phyloP scores from a whole-genome alignment of 2,888 invertebrate species.

The Eueremaeus valkanovi region DNA sequence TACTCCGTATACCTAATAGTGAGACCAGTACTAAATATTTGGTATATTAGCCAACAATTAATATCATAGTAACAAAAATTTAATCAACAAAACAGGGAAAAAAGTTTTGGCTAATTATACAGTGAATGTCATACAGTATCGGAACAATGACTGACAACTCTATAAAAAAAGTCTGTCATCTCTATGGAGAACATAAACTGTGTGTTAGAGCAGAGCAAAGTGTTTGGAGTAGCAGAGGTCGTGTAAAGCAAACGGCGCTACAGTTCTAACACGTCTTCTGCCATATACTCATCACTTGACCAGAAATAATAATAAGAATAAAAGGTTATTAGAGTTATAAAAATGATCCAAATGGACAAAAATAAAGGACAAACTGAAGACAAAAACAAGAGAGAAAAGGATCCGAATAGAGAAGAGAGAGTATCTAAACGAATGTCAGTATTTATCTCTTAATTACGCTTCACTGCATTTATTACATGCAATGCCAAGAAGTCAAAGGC shows the following conservation, averaged over 20 bases:
- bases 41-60: neutral
- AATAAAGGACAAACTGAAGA: neutral
- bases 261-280: conserved; percentile 9
- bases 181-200: neutral
- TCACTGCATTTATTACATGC: conserved; percentile 36
- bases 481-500: conserved; percentile 33
- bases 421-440: neutral
- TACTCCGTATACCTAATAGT: no score
- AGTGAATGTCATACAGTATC: neutral
- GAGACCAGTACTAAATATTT: neutral
- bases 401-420: no score
- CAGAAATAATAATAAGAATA: neutral
- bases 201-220: neutral
- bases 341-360: conserved; percentile 12
- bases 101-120: neutral
- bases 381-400: neutral
- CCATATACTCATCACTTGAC: conserved; percentile 17
- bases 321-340: conserved; percentile 28
- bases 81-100: neutral
- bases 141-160: conserved; percentile 5
- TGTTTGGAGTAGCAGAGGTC: neutral
- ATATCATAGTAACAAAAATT: neutral
- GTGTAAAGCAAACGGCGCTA: conserved; percentile 3
- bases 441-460: conserved; percentile 36
- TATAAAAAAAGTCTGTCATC: neutral